Percentiles rank a stretch among this genome's conserved stretches.
phyloP scores from a whole-genome alignment of 2,888 invertebrate genomes.

The Hypolimnas misippus region DNA sequence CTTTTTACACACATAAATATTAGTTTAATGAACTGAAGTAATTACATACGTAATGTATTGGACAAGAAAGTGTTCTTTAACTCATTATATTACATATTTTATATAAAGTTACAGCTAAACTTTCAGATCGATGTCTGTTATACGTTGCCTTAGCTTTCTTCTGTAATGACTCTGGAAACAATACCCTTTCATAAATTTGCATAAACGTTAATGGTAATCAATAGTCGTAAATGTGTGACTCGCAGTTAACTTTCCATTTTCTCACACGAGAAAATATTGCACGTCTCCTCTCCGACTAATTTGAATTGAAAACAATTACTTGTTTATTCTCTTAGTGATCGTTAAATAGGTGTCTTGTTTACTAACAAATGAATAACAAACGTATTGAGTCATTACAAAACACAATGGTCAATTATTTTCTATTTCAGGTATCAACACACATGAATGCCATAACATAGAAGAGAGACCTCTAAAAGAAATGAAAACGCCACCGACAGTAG shows the following conservation, averaged over 20 bases:
- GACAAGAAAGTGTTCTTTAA: too few species aligned
- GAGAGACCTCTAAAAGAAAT: constrained; percentile 52
- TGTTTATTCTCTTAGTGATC: constrained; percentile 50
- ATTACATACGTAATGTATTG: too few species aligned
- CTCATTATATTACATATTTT: too few species aligned
- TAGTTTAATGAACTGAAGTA: too few species aligned
- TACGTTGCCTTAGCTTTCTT: constrained; percentile 27
- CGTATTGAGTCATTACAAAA: constrained; percentile 36
- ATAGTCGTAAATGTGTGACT: constrained; percentile 40
- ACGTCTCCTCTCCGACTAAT: constrained; percentile 46
- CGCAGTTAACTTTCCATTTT: constrained; percentile 52
- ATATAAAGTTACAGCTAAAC: not conserved
- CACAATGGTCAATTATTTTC: constrained; percentile 44
- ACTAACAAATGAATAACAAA: constrained; percentile 55
- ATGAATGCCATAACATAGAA: constrained; percentile 54
- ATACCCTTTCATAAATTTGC: constrained; percentile 42
- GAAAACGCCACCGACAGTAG: constrained; percentile 74
- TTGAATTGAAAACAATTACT: constrained; percentile 61
- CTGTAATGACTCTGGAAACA: constrained; percentile 36
- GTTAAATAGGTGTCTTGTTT: constrained; percentile 45
- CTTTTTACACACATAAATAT: too few species aligned
- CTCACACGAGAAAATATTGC: constrained; percentile 46
- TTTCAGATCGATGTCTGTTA: not conserved
- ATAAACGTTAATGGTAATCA: constrained; percentile 40
- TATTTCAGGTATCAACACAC: constrained; percentile 63